Base-by-base conservation (phyloP, 2,113 vertebrate species). In the Heterochromis multidens region DNA sequence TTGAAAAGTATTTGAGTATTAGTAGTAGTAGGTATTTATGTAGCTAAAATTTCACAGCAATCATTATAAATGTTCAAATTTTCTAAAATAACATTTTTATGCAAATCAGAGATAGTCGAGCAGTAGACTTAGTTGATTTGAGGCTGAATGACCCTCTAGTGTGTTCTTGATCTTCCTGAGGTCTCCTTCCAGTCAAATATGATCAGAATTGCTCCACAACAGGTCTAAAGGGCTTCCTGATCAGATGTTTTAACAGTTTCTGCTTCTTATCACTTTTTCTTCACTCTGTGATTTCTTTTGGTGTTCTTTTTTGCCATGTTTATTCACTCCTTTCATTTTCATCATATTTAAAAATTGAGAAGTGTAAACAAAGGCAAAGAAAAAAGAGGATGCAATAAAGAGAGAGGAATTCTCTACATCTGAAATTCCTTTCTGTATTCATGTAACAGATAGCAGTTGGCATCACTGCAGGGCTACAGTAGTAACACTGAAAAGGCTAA, bases 291-390 rank as follows among this genome's bases (percentile, higher is more conserved):
- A 74, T 67, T 62, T 77, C 77, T 46, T 11, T 60, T 59, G 16
- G 19, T 77, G 63, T 33, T 67, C 31, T 77, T 37, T 56, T 86
- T 87, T 83, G 43, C 84, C 43, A 76, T 81, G 60, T 88, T 85
- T 17, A 56, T 87, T 67, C 29, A 10, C 56, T 46, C 33, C 52
- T 57, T 65, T 59, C 17, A 54, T 80, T 56, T 62, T 74, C 17
- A 77, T 70, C n/a, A 61, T 84, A 57, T 86, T 92, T 90, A 86
- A 84, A 89, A 85, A 83, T 74, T 76, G 82, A 80, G 23, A 77
- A 79, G 67, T 60, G n/a, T 87, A 89, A 89, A 74, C 21, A 81
- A 46, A 74, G 58, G 62, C 14, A 25, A 52, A 58, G 31, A 52
- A 43, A 43, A 70, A 19, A 35, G 13, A 31, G 52, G 61, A 49